Percentiles rank a stretch among this genome's conserved stretches.
phyloP scores from a whole-genome alignment of 30 jellyfish, hydroid and myxozoan species.

The Aurelia sp. region DNA sequence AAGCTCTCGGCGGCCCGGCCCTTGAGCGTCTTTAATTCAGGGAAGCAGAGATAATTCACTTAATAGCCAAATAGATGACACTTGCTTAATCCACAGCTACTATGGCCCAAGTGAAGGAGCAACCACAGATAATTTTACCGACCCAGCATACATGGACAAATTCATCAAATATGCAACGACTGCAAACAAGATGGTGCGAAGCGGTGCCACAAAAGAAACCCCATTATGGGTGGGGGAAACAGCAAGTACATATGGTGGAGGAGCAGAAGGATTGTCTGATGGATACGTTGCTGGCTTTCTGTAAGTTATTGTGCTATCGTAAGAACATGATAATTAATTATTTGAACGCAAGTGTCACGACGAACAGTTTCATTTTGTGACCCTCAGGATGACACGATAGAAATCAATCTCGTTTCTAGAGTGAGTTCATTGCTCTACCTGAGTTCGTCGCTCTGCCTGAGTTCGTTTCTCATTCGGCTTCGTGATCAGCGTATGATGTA shows the following conservation, averaged over 20 bases:
- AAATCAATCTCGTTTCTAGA: too few relatives aligned
- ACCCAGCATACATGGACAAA: conserved; percentile 74
- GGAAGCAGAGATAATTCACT: not conserved
- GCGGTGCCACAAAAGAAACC: conserved; percentile 28
- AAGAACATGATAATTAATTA: not conserved
- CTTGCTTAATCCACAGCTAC: conserved; percentile 28
- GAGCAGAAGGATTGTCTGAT: conserved; percentile 56
- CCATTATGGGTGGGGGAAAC: conserved; percentile 95
- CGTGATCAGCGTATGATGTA: too few relatives aligned
- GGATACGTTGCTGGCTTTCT: conserved; percentile 86
- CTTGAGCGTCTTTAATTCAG: too few relatives aligned
- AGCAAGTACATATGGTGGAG: conserved; percentile 89
- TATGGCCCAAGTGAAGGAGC: conserved; percentile 80
- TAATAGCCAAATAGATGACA: not conserved
- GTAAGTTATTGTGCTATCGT: conserved; percentile 10
- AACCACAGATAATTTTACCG: conserved; percentile 65
- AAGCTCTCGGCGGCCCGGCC: too few relatives aligned
- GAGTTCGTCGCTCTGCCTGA: too few relatives aligned
- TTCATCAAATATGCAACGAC: conserved; percentile 32
- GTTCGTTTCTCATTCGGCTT: too few relatives aligned
- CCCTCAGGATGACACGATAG: too few relatives aligned
- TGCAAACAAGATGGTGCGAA: conserved; percentile 56
- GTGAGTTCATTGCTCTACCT: too few relatives aligned
- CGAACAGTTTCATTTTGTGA: too few relatives aligned
- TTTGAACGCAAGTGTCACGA: too few relatives aligned